Evolutionary conservation across 1,140 invertebrate genomes (phyloP), one percentile per base, ranked within the genome.

Genomic region (Oscheius sp.): DNA sequence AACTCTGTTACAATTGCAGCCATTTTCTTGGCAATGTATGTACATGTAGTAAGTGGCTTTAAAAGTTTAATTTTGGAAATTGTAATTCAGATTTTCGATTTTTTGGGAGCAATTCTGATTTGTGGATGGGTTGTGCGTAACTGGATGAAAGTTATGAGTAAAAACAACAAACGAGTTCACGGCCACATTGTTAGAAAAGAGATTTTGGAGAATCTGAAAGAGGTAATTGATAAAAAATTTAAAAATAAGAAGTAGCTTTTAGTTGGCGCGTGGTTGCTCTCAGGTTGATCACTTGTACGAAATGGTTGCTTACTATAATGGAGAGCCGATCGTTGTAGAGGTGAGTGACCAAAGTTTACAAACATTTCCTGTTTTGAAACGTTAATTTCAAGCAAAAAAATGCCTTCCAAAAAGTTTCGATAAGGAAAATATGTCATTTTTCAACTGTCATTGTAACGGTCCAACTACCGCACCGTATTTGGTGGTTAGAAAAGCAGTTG

Each of bases 51-150:
- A 52, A 64, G 0, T n/a, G 28, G 7, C 61, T n/a, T 59, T 0
- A 31, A 10, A 67, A 23, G n/a, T n/a, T n/a, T n/a, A n/a, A 35
- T 4, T n/a, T 32, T 28, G n/a, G 23, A 32, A 55, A 55, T 49
- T 36, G 10, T 59, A 28, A 18, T 68, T 31, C 34, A 68, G 67
- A n/a, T 34, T 10, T 58, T 7, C n/a, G 67, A 68, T 31, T 68
- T 68, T 20, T 31, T 59, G 3, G 67, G 67, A 7, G 67, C 67
- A 1, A 18, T 20, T 3, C 28, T 68, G 2, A 68, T 68, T 18
- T 68, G 52, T 23, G 38, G 36, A 13, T 13, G 58, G 1, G 61
- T 68, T 34, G 35, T 68, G 2, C 35, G 67, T 18, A 68, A 68
- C 28, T 68, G 67, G 67, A 55, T 55, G 20, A 49, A 49, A 31